phyloP scores from a whole-genome alignment of 1,140 invertebrate species.

The Drosophila athabasca region DNA sequence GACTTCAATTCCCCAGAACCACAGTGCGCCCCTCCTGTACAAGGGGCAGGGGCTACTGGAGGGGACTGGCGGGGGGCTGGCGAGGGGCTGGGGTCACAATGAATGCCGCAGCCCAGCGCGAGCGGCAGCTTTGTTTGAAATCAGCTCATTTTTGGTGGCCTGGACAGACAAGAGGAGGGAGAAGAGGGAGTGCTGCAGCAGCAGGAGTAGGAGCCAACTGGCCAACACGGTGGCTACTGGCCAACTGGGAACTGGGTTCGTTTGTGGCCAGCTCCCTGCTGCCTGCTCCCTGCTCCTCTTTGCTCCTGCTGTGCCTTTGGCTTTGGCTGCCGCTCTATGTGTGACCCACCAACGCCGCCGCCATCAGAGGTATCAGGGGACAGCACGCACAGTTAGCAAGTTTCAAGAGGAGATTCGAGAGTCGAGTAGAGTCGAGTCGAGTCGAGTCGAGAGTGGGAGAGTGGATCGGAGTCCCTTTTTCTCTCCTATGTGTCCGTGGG shows the following conservation, averaged over 20 bases:
- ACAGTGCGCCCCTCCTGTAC: too few species aligned
- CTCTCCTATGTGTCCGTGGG: slow-evolving; percentile 9
- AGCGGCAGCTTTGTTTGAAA: slow-evolving; percentile 67
- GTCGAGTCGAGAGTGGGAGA: background rate
- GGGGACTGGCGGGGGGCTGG: too few species aligned
- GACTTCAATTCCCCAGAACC: slow-evolving; percentile 31
- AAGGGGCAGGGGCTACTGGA: too few species aligned
- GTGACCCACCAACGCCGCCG: slow-evolving; percentile 39
- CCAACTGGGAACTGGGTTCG: slow-evolving; percentile 63
- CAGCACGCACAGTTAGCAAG: slow-evolving; percentile 62
- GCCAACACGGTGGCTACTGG: slow-evolving; percentile 36
- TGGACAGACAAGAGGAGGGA: background rate
- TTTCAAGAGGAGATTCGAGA: background rate
- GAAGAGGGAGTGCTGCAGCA: background rate
- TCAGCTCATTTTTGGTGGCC: slow-evolving; percentile 72
- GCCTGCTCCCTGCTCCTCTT: background rate
- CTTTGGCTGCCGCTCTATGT: slow-evolving; percentile 12
- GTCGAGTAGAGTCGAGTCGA: background rate
- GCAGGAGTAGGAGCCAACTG: slow-evolving; percentile 12
- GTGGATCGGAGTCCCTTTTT: slow-evolving; percentile 6
- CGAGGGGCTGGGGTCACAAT: slow-evolving; percentile 56
- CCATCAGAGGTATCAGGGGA: slow-evolving; percentile 43
- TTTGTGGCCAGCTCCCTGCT: slow-evolving; percentile 48
- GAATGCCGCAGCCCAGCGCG: slow-evolving; percentile 52
- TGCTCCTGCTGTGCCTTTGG: slow-evolving; percentile 20